Base-by-base conservation (phyloP, 2,113 vertebrate species). In the Oncorhynchus nerka region DNA sequence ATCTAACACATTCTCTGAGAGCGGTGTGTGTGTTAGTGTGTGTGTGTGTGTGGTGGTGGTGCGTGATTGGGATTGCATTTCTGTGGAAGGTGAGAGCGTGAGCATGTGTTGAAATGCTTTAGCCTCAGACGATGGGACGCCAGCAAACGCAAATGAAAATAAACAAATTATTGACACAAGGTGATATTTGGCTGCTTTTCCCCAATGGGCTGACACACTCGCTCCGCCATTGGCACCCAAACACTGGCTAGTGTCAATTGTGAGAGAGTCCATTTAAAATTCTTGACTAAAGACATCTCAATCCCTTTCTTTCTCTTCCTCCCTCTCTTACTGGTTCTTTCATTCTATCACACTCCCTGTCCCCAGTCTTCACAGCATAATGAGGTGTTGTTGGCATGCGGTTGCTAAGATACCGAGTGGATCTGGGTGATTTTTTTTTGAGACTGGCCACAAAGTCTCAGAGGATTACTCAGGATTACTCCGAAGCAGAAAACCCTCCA, bases 381-480 rank as follows among this genome's bases (percentile, higher is more conserved):
- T 73, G 65, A 82, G 70, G 80, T 79, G 84, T 77, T 77, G 57
- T 80, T 83, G 78, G 76, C 77, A 77, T 68, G 77, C 75, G 73
- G 78, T 85, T 84, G 74, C 83, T 84, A 62, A 69, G 74, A 62
- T 49, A 82, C 71, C 22, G 64, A 6, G 4, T 75, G 71, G 51
- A 34, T 45, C 13, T 39, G 79, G 74, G 51, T 70, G 74, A 83
- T 65, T 73, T 81, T 76, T 62, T 49, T 75, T 82, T 74, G 75
- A 78, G 68, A 49, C 67, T 68, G 30, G 76, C 80, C 74, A 76
- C 68, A 51, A 62, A 75, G 78, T 84, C 83, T 83, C 71, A 49
- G 81, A 82, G 82, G 82, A 86, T 86, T 84, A 86, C 72, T 26
- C 15, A 51, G 77, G 79, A 82, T 84, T 84, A 81, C 51, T 70